These are phyloP conservation scores for Trachelus tabidus DNA, from an alignment of 2,888 invertebrate genomes.

Conservation along the genomic window DNA sequence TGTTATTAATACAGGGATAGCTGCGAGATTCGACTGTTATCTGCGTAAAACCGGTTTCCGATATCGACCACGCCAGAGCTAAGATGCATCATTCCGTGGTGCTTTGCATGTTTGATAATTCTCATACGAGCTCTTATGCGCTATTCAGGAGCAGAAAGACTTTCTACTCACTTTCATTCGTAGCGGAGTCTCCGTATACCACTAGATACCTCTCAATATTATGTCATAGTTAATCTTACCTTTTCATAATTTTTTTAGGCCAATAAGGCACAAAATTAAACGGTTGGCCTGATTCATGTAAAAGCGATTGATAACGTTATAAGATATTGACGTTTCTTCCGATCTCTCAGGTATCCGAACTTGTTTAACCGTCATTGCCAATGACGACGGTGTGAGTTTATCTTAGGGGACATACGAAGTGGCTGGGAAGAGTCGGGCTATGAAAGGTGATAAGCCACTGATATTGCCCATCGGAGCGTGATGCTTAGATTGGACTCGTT, in stretches of 20 bases:
- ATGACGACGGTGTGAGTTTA: conserved; percentile 31
- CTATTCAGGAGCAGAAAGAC: neutral
- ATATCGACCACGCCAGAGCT: conserved; percentile 40
- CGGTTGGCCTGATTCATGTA: neutral
- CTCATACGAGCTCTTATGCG: neutral
- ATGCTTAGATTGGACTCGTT: conserved; percentile 56
- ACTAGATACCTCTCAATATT: neutral
- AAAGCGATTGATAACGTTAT: neutral
- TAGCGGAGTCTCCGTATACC: neutral
- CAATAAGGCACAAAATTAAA: neutral
- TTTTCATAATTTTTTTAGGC: neutral
- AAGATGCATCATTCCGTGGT: conserved; percentile 21
- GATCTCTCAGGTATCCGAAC: neutral
- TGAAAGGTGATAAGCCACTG: conserved; percentile 54
- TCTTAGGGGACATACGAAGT: conserved; percentile 27
- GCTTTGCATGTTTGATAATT: neutral
- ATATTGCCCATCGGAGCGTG: conserved; percentile 56
- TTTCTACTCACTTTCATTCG: neutral
- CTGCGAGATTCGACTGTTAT: conserved; percentile 41
- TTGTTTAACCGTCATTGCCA: neutral
- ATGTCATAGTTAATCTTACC: no score
- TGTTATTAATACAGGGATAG: conserved; percentile 54
- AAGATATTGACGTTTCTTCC: neutral
- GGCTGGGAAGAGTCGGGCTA: conserved; percentile 19
- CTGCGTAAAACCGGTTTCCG: conserved; percentile 40